These are phyloP conservation scores for Myiozetetes cayanensis DNA, from an alignment of 2,113 vertebrate genomes.

Conservation along the genomic window DNA sequence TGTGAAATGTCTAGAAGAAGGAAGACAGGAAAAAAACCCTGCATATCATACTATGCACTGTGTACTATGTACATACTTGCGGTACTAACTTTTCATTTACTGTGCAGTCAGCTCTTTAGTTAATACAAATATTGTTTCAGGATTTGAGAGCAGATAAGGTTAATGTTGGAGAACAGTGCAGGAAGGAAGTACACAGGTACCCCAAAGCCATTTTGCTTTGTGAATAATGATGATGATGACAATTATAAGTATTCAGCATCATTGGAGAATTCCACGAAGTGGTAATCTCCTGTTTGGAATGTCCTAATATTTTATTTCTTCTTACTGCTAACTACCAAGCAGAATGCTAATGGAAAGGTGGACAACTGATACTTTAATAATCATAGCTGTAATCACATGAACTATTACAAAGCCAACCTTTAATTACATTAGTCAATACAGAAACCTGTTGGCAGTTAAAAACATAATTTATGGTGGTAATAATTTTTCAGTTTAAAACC, in stretches of 20 bases:
- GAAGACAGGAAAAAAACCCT: not conserved
- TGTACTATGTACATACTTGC: not conserved
- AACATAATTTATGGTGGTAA: constrained; percentile 47
- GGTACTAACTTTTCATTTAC: constrained; percentile 1
- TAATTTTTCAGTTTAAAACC: constrained; percentile 48
- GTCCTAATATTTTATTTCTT: constrained; percentile 79
- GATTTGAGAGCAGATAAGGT: constrained; percentile 54
- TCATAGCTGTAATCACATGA: constrained; percentile 64
- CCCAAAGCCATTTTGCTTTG: constrained; percentile 46
- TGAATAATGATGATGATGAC: constrained; percentile 66
- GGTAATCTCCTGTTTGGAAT: constrained; percentile 71
- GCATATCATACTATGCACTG: not conserved
- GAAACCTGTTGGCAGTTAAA: constrained; percentile 56
- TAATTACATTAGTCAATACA: constrained; percentile 69
- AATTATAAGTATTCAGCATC: constrained; percentile 76
- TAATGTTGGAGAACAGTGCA: not conserved
- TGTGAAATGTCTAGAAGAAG: not conserved
- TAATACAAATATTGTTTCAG: constrained; percentile 52
- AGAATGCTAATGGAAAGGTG: constrained; percentile 71
- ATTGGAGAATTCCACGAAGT: constrained; percentile 70
- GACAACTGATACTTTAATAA: constrained; percentile 71
- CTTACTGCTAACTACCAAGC: constrained; percentile 70
- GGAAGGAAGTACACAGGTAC: constrained; percentile 60
- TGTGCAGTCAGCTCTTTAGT: constrained; percentile 10
- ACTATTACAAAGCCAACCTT: constrained; percentile 62